These are phyloP conservation scores for Amblyjoppa fuscipennis DNA, from an alignment of 2,888 invertebrate genomes.

Conservation along the genomic window DNA sequence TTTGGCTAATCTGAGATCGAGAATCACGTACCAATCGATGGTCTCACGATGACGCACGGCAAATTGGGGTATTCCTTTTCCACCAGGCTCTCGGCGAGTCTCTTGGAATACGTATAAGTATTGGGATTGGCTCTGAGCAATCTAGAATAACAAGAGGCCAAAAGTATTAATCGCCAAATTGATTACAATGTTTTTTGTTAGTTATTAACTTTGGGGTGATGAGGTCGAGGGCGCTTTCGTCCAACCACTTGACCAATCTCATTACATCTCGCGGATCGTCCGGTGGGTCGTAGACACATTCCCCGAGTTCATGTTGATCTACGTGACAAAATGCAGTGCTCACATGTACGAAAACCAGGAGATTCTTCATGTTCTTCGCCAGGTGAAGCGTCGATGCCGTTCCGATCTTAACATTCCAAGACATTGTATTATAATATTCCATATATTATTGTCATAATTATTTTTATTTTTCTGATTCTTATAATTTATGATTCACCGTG, in stretches of 20 bases:
- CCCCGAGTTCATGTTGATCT: slow-evolving; percentile 94
- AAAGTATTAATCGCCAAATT: background rate
- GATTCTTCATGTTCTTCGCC: slow-evolving; percentile 91
- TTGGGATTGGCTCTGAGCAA: slow-evolving; percentile 94
- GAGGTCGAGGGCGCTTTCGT: slow-evolving; percentile 88
- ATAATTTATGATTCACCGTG: slow-evolving; percentile 85
- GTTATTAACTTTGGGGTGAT: slow-evolving; percentile 88
- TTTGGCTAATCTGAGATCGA: too few relatives aligned
- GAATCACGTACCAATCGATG: slow-evolving; percentile 93
- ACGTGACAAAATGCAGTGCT: slow-evolving; percentile 99
- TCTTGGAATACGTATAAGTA: slow-evolving; percentile 98
- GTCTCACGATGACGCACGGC: slow-evolving; percentile 94
- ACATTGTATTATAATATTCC: background rate
- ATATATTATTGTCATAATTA: background rate
- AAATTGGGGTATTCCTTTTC: slow-evolving; percentile 91
- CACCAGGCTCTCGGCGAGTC: slow-evolving; percentile 94
- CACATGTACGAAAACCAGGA: slow-evolving; percentile 94
- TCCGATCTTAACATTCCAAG: slow-evolving; percentile 86
- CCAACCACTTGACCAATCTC: slow-evolving; percentile 90
- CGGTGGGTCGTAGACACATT: slow-evolving; percentile 91
- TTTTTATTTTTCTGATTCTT: background rate
- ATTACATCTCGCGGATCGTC: slow-evolving; percentile 91
- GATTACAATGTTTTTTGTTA: background rate
- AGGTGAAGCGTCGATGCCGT: slow-evolving; percentile 92
- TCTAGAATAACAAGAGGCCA: slow-evolving; percentile 67